Evolutionary conservation across 1,140 invertebrate species (phyloP), one percentile per base, ranked within the genome.

Genomic region (Bombus sibiricus): DNA sequence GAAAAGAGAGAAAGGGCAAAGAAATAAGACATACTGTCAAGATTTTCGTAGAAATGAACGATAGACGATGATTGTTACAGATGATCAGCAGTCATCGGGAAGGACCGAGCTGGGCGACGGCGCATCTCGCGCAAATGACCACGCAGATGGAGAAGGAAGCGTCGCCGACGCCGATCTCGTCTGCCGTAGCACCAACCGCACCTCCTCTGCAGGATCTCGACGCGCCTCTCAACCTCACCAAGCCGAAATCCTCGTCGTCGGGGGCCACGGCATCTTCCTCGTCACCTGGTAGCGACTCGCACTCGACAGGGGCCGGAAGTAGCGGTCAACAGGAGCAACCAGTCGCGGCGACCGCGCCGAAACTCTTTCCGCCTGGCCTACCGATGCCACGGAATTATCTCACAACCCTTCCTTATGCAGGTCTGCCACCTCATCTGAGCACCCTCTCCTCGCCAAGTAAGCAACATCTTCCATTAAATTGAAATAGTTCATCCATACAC

Each of bases 141-240:
- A 93, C 91, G 57, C 93, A 94, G 53, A 91, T 95, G 89, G 93
- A 95, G 66, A 94, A 95, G 75, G 95, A 95, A 79, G 90, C 94
- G 47, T 93, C 95, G 15, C 95, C 95, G 68, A 96, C 95, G 64
- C 95, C 95, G 13, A 95, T 96, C 71, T 95, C 94, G 12, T 93
- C 93, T 41, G 93, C 94, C n/a, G 92, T 92, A 57, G 93, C 93
- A 34, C 94, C 94, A 18, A 93, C 93, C 12, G 92, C 93, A 69
- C 89, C 93, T 73, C 94, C 95, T 8, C 94, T 95, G 39, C 94
- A 95, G 25, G 97, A 97, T 90, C 96, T 97, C 10, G 98, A 99
- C 91, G 97, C 97, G 0, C 98, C 98, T 1, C 95, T 99, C 1
- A 99, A 99, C 94, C 96, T 99, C 12, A 97, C 97, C 87, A 99